Evolutionary conservation across 2,113 vertebrate genomes (phyloP), one percentile per base, ranked within the genome.

Genomic region (Corythaixoides concolor): DNA sequence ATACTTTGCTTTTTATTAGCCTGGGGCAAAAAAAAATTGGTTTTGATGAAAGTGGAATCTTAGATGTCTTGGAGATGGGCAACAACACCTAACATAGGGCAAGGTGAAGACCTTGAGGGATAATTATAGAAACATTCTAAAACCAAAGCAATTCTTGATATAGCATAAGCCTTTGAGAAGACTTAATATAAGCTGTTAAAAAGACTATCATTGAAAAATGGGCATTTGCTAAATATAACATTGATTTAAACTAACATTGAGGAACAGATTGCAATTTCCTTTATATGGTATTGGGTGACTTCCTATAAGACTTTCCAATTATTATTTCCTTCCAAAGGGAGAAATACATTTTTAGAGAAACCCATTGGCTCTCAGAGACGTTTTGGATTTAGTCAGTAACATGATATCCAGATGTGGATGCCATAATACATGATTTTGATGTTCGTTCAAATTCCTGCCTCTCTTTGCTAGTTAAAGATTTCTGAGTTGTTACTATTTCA

Each of bases 281-380:
- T 81, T 93, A 76, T 84, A 90, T 67, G 67, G 77, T 92, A 89
- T 93, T 87, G 74, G 47, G 77, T 87, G 91, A 92, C 96, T 97
- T 98, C 97, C 97, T 97, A 85, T 80, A 76, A 97, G 95, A 95
- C 96, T 94, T 97, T 96, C 92, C 96, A 90, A 66, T 97, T 95
- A 94, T 92, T 97, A 73, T 89, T 95, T 95, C 95, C 47, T 96
- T 96, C 97, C 93, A 93, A 93, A 93, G 79, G 58, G 90, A 96
- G 96, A 94, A 91, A 82, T 86, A 28, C 91, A 84, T 97, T 96
- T 97, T 96, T 96, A 59, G 90, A 96, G 82, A 86, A 89, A 68
- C 86, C 94, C 76, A 96, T 59, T 95, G 90, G 82, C 91, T 93
- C 89, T 93, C 70, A 45, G 60, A 75, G 63, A 49, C 55, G 63